Conservation (phyloP, 2,888 invertebrate species). For the Sceliomorpha sp. region DNA sequence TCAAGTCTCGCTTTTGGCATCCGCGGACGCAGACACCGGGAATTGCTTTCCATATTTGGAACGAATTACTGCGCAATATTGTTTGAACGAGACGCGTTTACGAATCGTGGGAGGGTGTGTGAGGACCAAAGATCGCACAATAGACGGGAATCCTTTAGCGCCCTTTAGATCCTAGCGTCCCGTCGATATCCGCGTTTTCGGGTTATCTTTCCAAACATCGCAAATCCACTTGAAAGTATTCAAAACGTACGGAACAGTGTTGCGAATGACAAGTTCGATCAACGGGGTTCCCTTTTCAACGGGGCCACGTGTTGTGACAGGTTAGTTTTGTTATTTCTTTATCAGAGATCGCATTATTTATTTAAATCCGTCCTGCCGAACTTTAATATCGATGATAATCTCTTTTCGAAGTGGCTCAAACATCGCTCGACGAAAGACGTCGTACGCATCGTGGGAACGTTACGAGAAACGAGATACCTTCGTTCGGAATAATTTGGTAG, state of each 20-base stretch:
- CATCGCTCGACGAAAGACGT: too few species aligned
- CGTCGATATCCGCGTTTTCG: slow-evolving; percentile 35
- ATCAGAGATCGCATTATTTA: slow-evolving; percentile 46
- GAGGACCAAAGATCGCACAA: too few species aligned
- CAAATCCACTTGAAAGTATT: slow-evolving; percentile 75
- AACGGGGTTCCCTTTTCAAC: slow-evolving; percentile 22
- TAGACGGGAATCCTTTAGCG: slow-evolving; percentile 64
- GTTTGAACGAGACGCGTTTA: too few species aligned
- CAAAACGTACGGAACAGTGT: slow-evolving; percentile 57
- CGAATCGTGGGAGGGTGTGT: too few species aligned
- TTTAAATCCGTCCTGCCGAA: slow-evolving; percentile 16
- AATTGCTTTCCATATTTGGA: too few species aligned
- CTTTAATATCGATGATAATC: slow-evolving; percentile 13
- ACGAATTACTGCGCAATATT: too few species aligned
- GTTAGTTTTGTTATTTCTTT: slow-evolving; percentile 51
- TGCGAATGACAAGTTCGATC: slow-evolving; percentile 20
- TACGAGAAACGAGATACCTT: background rate
- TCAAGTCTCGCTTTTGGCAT: too few species aligned
- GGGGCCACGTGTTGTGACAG: slow-evolving; percentile 63
- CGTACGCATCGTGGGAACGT: too few species aligned
- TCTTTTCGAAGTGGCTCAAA: too few species aligned
- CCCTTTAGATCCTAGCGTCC: too few species aligned
- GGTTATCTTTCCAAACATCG: slow-evolving; percentile 72
- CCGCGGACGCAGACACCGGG: too few species aligned
- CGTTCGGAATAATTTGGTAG: too few species aligned